These are phyloP conservation scores for Rhynchophorus ferrugineus DNA, from an alignment of 1,140 invertebrate genomes.

Conservation along the genomic window DNA sequence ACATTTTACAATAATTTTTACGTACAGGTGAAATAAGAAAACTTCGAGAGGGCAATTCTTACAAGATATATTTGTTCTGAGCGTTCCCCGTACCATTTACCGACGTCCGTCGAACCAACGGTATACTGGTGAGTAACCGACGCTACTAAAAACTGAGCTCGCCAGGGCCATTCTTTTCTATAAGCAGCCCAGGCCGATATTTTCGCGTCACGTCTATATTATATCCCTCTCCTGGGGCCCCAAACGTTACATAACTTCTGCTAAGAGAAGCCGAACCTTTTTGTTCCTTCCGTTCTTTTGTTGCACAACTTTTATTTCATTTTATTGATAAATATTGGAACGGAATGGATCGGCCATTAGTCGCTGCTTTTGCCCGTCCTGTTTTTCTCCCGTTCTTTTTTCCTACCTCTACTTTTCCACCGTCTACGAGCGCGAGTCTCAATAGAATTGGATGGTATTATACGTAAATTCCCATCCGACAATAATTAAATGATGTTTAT, in stretches of 20 bases:
- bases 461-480: no score
- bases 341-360: not conserved
- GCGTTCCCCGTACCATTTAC: no score
- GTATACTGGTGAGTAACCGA: slow-evolving; percentile 3
- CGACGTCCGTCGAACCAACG: not conserved
- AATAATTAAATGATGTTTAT: no score
- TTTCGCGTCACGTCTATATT: slow-evolving; percentile 40
- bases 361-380: slow-evolving; percentile 9
- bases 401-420: no score
- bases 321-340: slow-evolving; percentile 19
- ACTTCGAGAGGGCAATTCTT: no score
- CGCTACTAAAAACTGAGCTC: slow-evolving; percentile 25
- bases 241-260: slow-evolving; percentile 40
- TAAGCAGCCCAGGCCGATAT: slow-evolving; percentile 29
- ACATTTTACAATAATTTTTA: no score
- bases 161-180: slow-evolving; percentile 31
- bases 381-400: no score
- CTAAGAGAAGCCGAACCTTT: slow-evolving; percentile 35
- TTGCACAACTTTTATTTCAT: slow-evolving; percentile 23
- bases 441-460: no score
- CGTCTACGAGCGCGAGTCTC: no score
- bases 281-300: slow-evolving; percentile 21
- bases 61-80: no score
- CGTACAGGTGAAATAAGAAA: no score
- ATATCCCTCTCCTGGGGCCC: slow-evolving; percentile 36